Percentiles rank a stretch among this genome's conserved stretches.
Conservation (phyloP, 2,113 vertebrate genomes). For the Protomyctophum bolini region DNA sequence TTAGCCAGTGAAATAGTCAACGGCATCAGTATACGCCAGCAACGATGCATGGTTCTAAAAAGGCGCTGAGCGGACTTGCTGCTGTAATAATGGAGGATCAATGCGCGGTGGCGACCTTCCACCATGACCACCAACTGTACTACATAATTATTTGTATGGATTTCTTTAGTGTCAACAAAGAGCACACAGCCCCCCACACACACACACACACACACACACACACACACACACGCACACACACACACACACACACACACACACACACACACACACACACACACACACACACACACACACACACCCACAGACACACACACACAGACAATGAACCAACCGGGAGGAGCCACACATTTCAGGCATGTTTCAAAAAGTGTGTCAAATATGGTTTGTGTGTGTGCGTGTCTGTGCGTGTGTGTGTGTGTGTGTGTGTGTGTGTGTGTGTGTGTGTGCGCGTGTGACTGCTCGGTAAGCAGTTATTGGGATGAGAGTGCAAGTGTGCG, state of each 20-base stretch:
- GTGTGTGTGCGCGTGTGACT: constrained; percentile 28
- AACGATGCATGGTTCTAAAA: background rate
- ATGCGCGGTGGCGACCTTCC: background rate
- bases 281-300: too few relatives aligned
- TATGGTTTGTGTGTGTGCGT: constrained; percentile 36
- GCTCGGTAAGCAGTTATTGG: constrained; percentile 62
- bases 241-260: too few relatives aligned
- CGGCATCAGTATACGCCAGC: too few relatives aligned
- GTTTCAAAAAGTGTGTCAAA: constrained; percentile 11
- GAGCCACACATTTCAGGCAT: background rate
- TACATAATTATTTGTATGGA: background rate
- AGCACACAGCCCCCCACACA: too few relatives aligned
- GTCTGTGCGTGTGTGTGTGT: constrained; percentile 25
- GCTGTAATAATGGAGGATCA: background rate
- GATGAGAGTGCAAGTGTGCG: constrained; percentile 27
- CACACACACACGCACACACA: too few relatives aligned
- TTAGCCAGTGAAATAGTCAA: too few relatives aligned
- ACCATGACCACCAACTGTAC: background rate
- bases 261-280: too few relatives aligned
- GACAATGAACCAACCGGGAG: too few relatives aligned
- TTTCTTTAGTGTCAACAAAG: background rate
- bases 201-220: too few relatives aligned
- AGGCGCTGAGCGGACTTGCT: background rate
- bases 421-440: constrained; percentile 41
- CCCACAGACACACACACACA: too few relatives aligned